Evolutionary conservation across 2,797 vertebrate genomes (phyloP).

Genomic region (Eleutherodactylus coqui): DNA sequence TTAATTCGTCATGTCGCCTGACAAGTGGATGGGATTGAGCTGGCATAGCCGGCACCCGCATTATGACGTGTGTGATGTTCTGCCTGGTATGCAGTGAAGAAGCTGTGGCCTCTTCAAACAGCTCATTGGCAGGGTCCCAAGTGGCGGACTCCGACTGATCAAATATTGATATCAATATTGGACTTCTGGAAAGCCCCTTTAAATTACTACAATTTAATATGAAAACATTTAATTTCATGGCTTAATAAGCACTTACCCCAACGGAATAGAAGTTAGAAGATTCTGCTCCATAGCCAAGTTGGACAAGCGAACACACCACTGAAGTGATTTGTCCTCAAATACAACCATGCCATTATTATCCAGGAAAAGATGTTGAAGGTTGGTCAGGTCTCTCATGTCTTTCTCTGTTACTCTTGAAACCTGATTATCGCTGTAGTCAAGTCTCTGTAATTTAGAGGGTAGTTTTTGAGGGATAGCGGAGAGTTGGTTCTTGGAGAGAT

Average conservation of each 20-base stretch:
- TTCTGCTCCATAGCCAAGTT: conserved; percentile 84
- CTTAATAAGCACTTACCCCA: conserved; percentile 71
- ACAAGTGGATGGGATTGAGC: too few relatives aligned
- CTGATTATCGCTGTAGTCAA: conserved; percentile 80
- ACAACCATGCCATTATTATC: conserved; percentile 79
- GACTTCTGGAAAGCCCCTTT: background rate
- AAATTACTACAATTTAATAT: background rate
- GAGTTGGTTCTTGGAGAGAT: conserved; percentile 80
- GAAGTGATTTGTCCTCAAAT: conserved; percentile 79
- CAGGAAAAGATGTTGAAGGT: conserved; percentile 81
- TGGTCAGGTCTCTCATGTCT: conserved; percentile 75
- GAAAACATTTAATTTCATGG: background rate
- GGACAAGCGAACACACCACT: conserved; percentile 76
- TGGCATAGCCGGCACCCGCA: too few relatives aligned
- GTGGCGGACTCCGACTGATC: too few relatives aligned
- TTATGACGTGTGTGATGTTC: too few relatives aligned
- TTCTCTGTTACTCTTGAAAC: conserved; percentile 75
- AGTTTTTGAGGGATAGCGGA: conserved; percentile 73
- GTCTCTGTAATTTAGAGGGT: conserved; percentile 77
- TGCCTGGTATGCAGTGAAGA: too few relatives aligned
- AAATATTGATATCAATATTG: too few relatives aligned
- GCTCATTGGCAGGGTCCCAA: too few relatives aligned
- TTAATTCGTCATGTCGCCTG: too few relatives aligned
- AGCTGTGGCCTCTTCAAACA: too few relatives aligned
- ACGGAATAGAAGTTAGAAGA: conserved; percentile 76